These are phyloP conservation scores for Lordiphosa mommai DNA, from an alignment of 1,140 invertebrate genomes.

Conservation along the genomic window DNA sequence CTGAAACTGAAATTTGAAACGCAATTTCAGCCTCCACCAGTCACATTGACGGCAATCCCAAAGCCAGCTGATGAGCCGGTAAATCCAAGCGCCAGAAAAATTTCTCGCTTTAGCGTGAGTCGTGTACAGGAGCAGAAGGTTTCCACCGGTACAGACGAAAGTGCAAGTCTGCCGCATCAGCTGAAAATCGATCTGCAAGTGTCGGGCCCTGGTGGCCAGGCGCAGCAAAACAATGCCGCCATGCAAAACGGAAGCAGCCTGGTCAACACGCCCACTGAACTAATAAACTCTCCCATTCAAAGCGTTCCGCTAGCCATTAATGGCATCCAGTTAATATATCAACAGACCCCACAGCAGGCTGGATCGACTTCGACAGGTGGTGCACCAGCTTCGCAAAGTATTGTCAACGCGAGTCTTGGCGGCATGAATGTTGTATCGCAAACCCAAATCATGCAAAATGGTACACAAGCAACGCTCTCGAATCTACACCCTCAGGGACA, in stretches of 20 bases:
- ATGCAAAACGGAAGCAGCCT: conserved; percentile 50
- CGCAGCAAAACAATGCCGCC: conserved; percentile 23
- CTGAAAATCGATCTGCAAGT: conserved; percentile 63
- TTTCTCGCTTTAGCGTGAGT: conserved; percentile 77
- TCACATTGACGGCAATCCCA: conserved; percentile 11
- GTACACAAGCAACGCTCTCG: conserved; percentile 22
- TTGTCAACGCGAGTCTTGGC: conserved; percentile 8
- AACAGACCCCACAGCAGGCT: conserved; percentile 43
- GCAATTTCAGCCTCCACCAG: conserved; percentile 10
- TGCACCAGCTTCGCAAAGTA: conserved; percentile 17
- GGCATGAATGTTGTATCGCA: conserved; percentile 22
- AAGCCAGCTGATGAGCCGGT: conserved; percentile 46
- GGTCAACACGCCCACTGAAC: conserved; percentile 66
- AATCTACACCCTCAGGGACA: conserved; percentile 18
- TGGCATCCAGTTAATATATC: conserved; percentile 59
- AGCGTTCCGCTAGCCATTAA: conserved; percentile 58
- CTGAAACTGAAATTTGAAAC: too few relatives aligned
- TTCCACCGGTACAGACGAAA: conserved; percentile 36
- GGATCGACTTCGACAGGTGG: conserved; percentile 16
- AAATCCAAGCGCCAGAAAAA: conserved; percentile 54
- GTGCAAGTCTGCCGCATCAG: conserved; percentile 38
- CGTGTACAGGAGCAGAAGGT: conserved; percentile 68
- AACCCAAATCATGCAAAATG: conserved; percentile 35
- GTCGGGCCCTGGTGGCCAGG: conserved; percentile 30
- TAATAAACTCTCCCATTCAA: conserved; percentile 60